Conservation (phyloP, 2,888 invertebrate genomes). For the Acrocyrtus sp. region DNA sequence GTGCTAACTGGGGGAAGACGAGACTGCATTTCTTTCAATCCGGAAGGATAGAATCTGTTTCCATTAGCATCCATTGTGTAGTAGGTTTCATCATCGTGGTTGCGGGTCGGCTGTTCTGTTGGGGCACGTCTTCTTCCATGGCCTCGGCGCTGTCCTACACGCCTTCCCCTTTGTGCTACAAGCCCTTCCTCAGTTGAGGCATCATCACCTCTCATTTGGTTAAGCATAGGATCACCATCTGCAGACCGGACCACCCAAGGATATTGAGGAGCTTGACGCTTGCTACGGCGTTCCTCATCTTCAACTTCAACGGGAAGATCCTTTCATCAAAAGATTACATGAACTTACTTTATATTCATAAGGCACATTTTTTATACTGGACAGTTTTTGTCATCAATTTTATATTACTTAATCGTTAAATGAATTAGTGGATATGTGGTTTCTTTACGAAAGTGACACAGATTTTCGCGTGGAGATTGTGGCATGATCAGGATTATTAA, state of each 20-base stretch:
- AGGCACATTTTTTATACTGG: too few species aligned
- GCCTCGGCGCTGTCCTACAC: neutral
- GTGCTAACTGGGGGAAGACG: constrained; percentile 42
- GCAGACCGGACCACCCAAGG: constrained; percentile 28
- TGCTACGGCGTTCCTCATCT: constrained; percentile 2
- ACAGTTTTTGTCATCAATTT: too few species aligned
- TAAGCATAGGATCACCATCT: constrained; percentile 27
- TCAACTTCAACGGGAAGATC: too few species aligned
- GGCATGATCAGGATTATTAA: too few species aligned
- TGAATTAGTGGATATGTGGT: neutral
- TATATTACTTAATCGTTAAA: neutral
- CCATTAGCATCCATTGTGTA: constrained; percentile 27
- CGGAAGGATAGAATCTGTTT: constrained; percentile 35
- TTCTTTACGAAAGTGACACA: neutral
- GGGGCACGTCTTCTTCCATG: constrained; percentile 3
- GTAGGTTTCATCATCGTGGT: constrained; percentile 48
- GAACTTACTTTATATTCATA: too few species aligned
- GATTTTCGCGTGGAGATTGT: too few species aligned
- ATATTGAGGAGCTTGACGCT: constrained; percentile 18
- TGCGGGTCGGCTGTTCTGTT: constrained; percentile 11
- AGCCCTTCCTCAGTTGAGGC: constrained; percentile 39
- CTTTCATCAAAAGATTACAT: too few species aligned
- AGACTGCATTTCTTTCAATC: constrained; percentile 45
- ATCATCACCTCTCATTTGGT: constrained; percentile 19
- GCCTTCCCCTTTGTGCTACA: neutral